Evolutionary conservation across 1,140 invertebrate genomes (phyloP), one percentile per base, ranked within the genome.

Genomic region (Rhagoletis zephyria): DNA sequence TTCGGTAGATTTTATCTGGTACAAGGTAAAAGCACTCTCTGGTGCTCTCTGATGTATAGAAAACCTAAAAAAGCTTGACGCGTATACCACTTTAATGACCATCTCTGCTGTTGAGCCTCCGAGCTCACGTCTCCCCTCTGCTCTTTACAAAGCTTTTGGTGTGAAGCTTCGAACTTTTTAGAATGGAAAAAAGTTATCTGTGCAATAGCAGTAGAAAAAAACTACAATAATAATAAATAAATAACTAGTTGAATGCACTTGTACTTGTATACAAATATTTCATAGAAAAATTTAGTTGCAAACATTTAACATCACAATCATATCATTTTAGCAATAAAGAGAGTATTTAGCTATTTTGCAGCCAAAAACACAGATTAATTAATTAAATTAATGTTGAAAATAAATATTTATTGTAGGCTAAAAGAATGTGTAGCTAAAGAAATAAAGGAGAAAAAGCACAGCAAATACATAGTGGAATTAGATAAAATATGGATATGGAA

Each of bases 221-320:
- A 30, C 30, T 30, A 30, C 30, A 30, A 30, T 30, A 30, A 30
- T 30, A 30, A 30, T 30, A 30, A 30, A 30, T 30, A 30, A 30
- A 30, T 30, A 30, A n/a, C 10, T 74, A 56, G 40, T 74, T 12
- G 67, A 48, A 12, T 16, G 67, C 40, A 74, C 10, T 4, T 48
- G 74, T 59, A 81, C 45, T 81, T 81, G 74, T 56, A 56, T 59
- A 12, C 74, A 74, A 10, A 74, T 51, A n/a, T 16, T 51, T 74
- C 16, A 74, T 51, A 48, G 5, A 48, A 81, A 77, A 9, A 7
- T 81, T 81, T 19, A 19, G 45, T 81, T 81, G 74, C 70, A 77
- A 77, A 14, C 19, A 56, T 81, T 85, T 61, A 40, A 85, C 60
- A 85, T 85, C 85, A 85, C 85, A 85, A 63, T 85, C 85, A 85